Conservation (phyloP, 2,797 vertebrate genomes). For the Premnoplex brunnescens region DNA sequence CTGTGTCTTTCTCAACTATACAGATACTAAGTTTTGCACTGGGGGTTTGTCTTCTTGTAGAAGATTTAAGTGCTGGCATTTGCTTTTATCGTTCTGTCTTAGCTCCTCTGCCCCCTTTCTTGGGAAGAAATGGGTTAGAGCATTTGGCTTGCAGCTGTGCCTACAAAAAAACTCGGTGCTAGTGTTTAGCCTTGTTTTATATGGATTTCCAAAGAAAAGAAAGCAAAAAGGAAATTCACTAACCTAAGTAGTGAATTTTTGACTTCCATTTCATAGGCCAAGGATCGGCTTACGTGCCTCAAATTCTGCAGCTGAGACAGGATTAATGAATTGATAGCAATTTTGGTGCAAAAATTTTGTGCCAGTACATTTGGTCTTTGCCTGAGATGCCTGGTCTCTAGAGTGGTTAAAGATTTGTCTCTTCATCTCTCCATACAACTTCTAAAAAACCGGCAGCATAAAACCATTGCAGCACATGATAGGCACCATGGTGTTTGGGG, state of each 20-base stretch:
- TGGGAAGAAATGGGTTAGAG: not conserved
- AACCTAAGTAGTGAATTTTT: not conserved
- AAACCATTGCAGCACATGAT: not conserved
- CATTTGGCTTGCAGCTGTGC: not conserved
- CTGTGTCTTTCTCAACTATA: slow-evolving; percentile 19
- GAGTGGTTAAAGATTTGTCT: not conserved
- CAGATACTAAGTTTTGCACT: not conserved
- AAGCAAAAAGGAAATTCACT: not conserved
- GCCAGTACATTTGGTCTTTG: not conserved
- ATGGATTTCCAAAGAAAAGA: not conserved
- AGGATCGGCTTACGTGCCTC: not conserved
- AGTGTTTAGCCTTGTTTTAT: not conserved
- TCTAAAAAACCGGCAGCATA: not conserved
- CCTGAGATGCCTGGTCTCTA: not conserved
- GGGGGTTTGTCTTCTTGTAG: not conserved
- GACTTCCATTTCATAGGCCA: not conserved
- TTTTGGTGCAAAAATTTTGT: not conserved
- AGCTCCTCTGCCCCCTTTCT: not conserved
- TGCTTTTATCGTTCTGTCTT: not conserved
- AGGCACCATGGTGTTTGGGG: not conserved
- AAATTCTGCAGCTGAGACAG: not conserved
- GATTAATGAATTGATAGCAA: not conserved
- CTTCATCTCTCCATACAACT: not conserved
- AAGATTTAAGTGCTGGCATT: not conserved
- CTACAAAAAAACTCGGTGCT: not conserved